A percentile compares a stretch with the other conserved stretches of the same genome.
These are phyloP conservation scores for Leuctra nigra DNA, from an alignment of 2,888 invertebrate genomes.

Conservation along the genomic window DNA sequence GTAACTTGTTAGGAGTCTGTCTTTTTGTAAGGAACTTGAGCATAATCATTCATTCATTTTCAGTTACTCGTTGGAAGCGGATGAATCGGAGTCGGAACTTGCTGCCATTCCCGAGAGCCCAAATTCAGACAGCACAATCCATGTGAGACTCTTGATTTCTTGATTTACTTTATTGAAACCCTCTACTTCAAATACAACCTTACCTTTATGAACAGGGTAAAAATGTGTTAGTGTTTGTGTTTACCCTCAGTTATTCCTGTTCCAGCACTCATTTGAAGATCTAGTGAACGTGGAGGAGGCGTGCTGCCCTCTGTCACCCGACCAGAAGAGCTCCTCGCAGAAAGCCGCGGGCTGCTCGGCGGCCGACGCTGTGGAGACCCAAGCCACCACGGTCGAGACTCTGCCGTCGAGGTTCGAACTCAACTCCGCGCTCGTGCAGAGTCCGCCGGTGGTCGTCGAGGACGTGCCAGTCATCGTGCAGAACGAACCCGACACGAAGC, in stretches of 20 bases:
- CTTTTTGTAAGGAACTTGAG: too few relatives aligned
- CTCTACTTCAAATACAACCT: neutral
- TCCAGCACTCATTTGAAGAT: conserved; percentile 72
- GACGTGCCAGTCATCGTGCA: conserved; percentile 12
- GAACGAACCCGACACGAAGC: conserved; percentile 7
- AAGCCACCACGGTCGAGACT: neutral
- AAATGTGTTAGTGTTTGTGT: too few relatives aligned
- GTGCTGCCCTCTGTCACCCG: conserved; percentile 33
- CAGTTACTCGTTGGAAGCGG: conserved; percentile 56
- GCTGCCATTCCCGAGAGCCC: conserved; percentile 88
- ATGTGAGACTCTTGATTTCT: conserved; percentile 51
- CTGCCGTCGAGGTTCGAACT: neutral
- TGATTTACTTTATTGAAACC: neutral
- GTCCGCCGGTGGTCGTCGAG: conserved; percentile 11
- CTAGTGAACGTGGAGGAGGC: conserved; percentile 32
- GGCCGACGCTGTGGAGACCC: conserved; percentile 1
- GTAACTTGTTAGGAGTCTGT: too few relatives aligned
- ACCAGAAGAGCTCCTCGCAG: neutral
- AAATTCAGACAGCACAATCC: conserved; percentile 76
- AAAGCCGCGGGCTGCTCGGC: neutral
- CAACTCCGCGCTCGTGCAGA: neutral
- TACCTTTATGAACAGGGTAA: too few relatives aligned
- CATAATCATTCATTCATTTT: too few relatives aligned
- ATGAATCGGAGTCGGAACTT: conserved; percentile 82
- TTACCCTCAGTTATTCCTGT: too few relatives aligned